phyloP scores from a whole-genome alignment of 2,888 invertebrate species.

The Osedax frankpressi region DNA sequence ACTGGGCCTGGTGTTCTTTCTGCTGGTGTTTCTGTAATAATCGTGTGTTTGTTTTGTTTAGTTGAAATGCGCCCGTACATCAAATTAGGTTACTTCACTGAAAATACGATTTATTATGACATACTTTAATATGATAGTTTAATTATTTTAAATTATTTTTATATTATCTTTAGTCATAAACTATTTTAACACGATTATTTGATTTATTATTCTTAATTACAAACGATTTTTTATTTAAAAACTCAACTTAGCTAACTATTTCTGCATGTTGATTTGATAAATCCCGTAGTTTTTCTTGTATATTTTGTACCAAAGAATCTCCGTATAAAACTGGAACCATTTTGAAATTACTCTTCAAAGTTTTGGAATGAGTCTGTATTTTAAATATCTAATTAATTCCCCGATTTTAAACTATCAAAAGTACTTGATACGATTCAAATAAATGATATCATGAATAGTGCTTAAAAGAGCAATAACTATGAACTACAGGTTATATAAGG shows the following conservation, averaged over 20 bases:
- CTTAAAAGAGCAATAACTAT: no score
- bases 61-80: no score
- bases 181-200: not conserved
- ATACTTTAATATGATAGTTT: no score
- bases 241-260: not conserved
- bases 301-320: not conserved
- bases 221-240: not conserved
- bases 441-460: no score
- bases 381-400: not conserved
- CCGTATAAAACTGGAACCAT: not conserved
- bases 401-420: no score
- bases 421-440: no score
- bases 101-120: not conserved
- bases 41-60: no score
- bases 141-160: not conserved
- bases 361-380: conserved; percentile 39
- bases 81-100: no score
- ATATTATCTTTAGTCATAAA: not conserved
- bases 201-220: not conserved
- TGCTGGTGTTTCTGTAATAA: conserved; percentile 44
- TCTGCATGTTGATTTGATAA: not conserved
- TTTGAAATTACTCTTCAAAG: conserved; percentile 36
- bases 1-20: conserved; percentile 38
- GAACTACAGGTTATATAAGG: no score
- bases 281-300: not conserved